Conservation (phyloP, 2,888 invertebrate species). For the Dicycla oo region DNA sequence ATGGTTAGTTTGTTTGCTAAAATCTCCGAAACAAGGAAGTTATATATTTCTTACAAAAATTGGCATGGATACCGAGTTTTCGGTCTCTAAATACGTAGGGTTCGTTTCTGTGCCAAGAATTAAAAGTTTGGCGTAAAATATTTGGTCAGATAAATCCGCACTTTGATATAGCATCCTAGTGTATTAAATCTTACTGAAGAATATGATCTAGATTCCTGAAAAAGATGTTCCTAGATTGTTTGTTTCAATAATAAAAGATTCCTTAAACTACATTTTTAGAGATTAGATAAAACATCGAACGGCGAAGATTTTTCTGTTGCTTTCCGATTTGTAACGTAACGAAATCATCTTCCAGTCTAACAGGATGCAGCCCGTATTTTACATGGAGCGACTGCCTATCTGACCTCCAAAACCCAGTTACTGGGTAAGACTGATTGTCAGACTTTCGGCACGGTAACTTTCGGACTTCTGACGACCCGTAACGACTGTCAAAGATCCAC, state of each 20-base stretch:
- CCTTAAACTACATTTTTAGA: conserved; percentile 21
- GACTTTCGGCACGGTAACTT: too few species aligned
- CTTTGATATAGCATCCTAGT: neutral
- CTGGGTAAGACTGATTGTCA: too few species aligned
- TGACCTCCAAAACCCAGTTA: too few species aligned
- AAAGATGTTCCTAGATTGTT: neutral
- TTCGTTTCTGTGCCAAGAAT: conserved; percentile 32
- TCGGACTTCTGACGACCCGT: too few species aligned
- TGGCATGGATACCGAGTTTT: conserved; percentile 14
- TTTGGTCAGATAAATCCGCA: conserved; percentile 1
- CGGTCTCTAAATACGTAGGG: conserved; percentile 8
- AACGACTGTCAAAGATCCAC: too few species aligned
- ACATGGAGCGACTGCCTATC: too few species aligned
- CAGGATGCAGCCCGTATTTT: too few species aligned
- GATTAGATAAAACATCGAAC: conserved; percentile 1
- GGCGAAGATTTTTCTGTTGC: neutral
- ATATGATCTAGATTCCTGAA: neutral
- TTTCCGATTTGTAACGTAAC: conserved; percentile 1
- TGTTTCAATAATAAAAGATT: neutral
- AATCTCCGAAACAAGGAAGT: conserved; percentile 8
- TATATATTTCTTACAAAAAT: conserved; percentile 14
- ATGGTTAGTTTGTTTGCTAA: neutral
- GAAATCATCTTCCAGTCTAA: too few species aligned
- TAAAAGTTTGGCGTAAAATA: conserved; percentile 13
- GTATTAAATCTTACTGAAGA: neutral